phyloP scores from a whole-genome alignment of 1,140 invertebrate species.

The Atta colombica region DNA sequence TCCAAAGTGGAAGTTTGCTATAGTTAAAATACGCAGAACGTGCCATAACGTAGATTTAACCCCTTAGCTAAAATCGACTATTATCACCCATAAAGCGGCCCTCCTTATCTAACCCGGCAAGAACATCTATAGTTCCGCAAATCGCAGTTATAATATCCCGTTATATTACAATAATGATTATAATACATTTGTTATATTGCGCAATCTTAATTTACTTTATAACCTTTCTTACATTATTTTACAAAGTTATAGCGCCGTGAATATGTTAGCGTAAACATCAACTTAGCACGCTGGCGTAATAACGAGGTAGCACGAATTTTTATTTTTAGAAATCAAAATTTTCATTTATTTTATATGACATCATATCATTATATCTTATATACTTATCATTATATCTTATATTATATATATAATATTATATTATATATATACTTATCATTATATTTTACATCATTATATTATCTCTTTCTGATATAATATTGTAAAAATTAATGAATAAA shows the following conservation, averaged over 20 bases:
- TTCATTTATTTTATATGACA: neutral
- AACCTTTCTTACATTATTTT: neutral
- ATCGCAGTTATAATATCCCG: constrained; percentile 4
- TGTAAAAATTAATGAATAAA: neutral
- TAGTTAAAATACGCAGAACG: neutral
- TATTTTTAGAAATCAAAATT: neutral
- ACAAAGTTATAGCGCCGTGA: neutral
- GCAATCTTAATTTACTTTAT: neutral
- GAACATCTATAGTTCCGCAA: neutral
- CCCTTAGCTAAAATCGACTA: constrained; percentile 26
- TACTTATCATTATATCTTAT: no score
- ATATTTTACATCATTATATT: no score
- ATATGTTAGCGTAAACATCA: constrained; percentile 17
- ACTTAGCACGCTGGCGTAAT: constrained; percentile 12
- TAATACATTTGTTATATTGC: neutral
- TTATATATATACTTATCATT: neutral
- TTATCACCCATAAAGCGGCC: neutral
- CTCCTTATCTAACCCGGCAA: neutral
- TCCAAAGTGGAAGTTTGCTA: constrained; percentile 39
- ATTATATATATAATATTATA: no score
- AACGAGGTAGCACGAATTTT: neutral
- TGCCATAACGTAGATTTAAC: constrained; percentile 32
- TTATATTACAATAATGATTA: neutral
- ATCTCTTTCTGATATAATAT: neutral
- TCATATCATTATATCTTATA: neutral